Evolutionary conservation across 2,888 invertebrate genomes (phyloP).

Genomic region (Pseudeuparius sepicola): DNA sequence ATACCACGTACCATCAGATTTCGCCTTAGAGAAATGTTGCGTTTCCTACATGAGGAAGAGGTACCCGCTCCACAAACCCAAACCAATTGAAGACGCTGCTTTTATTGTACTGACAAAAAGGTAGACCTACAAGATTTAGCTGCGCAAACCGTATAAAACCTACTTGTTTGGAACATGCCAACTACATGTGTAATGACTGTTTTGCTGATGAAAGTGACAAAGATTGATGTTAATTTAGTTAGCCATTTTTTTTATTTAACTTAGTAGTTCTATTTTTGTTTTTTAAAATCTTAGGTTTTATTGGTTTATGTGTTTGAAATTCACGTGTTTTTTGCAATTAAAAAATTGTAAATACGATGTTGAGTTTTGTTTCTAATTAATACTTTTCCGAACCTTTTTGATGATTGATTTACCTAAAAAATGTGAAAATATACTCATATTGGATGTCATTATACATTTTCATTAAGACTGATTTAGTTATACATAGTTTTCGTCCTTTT

Average conservation of each 20-base stretch:
- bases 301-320: background rate
- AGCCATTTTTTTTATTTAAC: slow-evolving; percentile 3
- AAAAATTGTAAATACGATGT: slow-evolving; percentile 3
- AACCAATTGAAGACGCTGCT: slow-evolving; percentile 1
- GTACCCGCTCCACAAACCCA: slow-evolving; percentile 3
- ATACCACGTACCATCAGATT: slow-evolving; percentile 6
- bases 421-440: slow-evolving; percentile 4
- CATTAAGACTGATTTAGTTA: slow-evolving; percentile 6
- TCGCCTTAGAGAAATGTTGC: slow-evolving; percentile 4
- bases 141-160: background rate
- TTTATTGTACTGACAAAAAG: slow-evolving; percentile 2
- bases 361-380: slow-evolving; percentile 8
- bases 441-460: slow-evolving; percentile 8
- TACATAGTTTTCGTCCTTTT: slow-evolving; percentile 9
- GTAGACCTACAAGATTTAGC: slow-evolving; percentile 4
- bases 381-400: slow-evolving; percentile 1
- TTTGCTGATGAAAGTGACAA: slow-evolving; percentile 7
- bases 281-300: background rate
- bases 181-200: slow-evolving; percentile 5
- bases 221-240: slow-evolving; percentile 5
- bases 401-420: slow-evolving; percentile 3
- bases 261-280: background rate
- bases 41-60: background rate
- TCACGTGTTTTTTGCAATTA: slow-evolving; percentile 3
- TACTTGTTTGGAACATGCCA: slow-evolving; percentile 5